Evolutionary conservation across 2,797 vertebrate species (phyloP).

Genomic region (Ataeniobius toweri): DNA sequence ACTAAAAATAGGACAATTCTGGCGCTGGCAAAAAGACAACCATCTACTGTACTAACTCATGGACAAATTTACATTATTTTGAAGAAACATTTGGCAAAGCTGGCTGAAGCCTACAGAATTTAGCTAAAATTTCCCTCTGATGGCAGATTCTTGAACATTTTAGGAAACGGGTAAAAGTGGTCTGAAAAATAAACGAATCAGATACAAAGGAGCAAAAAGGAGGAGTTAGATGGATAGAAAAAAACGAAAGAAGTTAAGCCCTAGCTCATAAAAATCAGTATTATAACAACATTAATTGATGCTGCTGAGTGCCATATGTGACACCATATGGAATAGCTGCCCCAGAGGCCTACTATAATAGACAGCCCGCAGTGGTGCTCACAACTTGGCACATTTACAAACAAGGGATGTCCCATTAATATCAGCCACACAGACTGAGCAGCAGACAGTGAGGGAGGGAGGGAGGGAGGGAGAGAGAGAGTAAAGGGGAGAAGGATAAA

Average conservation of each 20-base stretch:
- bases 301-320: constrained; percentile 86
- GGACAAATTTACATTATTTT: constrained; percentile 51
- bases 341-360: constrained; percentile 83
- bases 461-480: constrained; percentile 40
- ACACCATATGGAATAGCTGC: constrained; percentile 82
- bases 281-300: constrained; percentile 89
- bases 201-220: not conserved
- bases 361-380: constrained; percentile 83
- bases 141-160: constrained; percentile 46
- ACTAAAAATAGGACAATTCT: constrained; percentile 26
- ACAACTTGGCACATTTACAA: constrained; percentile 86
- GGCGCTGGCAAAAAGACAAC: constrained; percentile 24
- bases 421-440: constrained; percentile 73
- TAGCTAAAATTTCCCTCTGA: constrained; percentile 41
- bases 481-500: constrained; percentile 17
- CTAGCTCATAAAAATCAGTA: constrained; percentile 82
- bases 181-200: constrained; percentile 49
- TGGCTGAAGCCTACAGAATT: constrained; percentile 34
- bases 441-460: constrained; percentile 56
- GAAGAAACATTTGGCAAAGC: constrained; percentile 40
- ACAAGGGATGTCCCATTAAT: constrained; percentile 85
- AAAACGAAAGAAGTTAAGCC: constrained; percentile 48
- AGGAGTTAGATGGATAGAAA: constrained; percentile 13
- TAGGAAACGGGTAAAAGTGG: constrained; percentile 31
- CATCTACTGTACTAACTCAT: constrained; percentile 18